Percentiles rank a stretch among this genome's conserved stretches.
phyloP scores from a whole-genome alignment of 2,113 vertebrate genomes.

The Lophotis ruficrista region DNA sequence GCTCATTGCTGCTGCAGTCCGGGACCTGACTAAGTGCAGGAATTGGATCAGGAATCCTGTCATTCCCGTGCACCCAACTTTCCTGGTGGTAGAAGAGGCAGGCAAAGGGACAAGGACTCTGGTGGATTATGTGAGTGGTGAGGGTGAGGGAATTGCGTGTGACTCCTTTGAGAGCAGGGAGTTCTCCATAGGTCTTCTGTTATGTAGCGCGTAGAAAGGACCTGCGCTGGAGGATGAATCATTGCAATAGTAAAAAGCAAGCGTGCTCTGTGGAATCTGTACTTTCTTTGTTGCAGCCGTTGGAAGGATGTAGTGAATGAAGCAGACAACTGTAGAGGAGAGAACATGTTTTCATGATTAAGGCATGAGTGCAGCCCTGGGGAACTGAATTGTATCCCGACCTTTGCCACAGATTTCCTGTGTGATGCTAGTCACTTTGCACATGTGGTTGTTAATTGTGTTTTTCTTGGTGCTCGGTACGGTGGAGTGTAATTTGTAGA shows the following conservation, averaged over 20 bases:
- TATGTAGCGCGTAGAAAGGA: rapidly evolving
- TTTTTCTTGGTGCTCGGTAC: background rate
- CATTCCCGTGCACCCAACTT: background rate
- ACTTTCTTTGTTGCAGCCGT: background rate
- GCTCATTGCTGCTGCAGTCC: background rate
- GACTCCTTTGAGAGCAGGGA: background rate
- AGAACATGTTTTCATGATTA: slow-evolving; percentile 13
- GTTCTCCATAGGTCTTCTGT: background rate
- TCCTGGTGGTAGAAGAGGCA: background rate
- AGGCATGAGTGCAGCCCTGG: background rate
- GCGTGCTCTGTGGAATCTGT: background rate
- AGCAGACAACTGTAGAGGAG: background rate
- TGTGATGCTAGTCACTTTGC: background rate
- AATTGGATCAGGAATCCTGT: background rate
- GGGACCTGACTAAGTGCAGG: background rate
- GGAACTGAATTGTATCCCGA: background rate
- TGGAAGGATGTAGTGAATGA: background rate
- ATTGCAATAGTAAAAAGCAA: rapidly evolving
- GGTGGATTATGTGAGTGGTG: background rate
- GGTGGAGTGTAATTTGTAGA: background rate
- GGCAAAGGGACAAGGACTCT: background rate
- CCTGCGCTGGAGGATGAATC: background rate
- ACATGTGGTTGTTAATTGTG: background rate
- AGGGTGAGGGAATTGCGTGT: background rate
- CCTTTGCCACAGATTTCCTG: background rate